phyloP scores from a whole-genome alignment of 2,797 vertebrate species.

The Lacerta bilineata region DNA sequence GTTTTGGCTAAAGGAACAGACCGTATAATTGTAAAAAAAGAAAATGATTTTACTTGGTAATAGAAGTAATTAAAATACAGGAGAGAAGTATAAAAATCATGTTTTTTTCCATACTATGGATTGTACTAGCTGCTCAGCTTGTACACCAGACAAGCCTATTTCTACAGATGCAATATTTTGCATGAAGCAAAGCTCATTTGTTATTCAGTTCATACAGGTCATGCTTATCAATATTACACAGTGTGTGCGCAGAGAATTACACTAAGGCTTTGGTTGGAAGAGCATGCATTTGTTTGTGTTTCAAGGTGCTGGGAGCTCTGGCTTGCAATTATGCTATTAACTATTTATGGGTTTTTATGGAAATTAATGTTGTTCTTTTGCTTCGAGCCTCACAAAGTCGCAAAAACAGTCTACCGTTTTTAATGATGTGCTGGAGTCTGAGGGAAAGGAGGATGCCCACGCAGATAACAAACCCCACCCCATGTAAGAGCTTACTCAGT shows the following conservation, averaged over 20 bases:
- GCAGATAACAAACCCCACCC: background rate
- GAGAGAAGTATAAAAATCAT: constrained; percentile 2
- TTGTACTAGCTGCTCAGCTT: constrained; percentile 11
- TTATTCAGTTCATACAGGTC: constrained; percentile 34
- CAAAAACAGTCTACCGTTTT: constrained; percentile 7
- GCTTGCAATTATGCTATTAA: constrained; percentile 13
- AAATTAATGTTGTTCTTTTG: constrained; percentile 47
- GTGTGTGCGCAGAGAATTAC: constrained; percentile 20
- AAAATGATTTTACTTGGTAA: constrained; percentile 18
- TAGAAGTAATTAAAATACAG: constrained; percentile 29
- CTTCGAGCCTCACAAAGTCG: constrained; percentile 31
- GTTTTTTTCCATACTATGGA: constrained; percentile 8
- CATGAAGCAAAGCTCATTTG: constrained; percentile 29
- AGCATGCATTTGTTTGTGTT: constrained; percentile 26
- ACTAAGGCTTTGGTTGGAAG: constrained; percentile 15
- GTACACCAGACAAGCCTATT: background rate
- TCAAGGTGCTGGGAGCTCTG: background rate
- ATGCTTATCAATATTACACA: constrained; percentile 27
- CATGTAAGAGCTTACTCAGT: background rate
- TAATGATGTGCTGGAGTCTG: constrained; percentile 32
- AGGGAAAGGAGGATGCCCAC: background rate
- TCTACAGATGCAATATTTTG: constrained; percentile 19
- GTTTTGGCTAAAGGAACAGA: background rate
- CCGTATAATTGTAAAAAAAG: background rate
- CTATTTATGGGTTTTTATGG: constrained; percentile 32